Percentiles rank a stretch among this genome's conserved stretches.
These are phyloP conservation scores for Danaus plexippus DNA, from an alignment of 1,140 invertebrate genomes.

Conservation along the genomic window DNA sequence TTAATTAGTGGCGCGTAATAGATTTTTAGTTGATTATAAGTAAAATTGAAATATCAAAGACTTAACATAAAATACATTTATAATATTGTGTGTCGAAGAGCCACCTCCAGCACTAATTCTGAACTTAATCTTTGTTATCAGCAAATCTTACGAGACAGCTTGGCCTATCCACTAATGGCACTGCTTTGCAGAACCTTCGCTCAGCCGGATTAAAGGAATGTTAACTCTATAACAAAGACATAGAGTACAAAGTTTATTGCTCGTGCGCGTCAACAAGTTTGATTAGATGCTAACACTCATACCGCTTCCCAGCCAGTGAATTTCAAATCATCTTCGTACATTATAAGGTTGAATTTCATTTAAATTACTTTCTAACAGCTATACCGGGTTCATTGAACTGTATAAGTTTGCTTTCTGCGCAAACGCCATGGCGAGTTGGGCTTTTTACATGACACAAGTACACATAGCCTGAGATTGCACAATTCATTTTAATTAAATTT, in stretches of 20 bases:
- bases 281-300: conserved; percentile 46
- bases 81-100: neutral
- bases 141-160: conserved; percentile 48
- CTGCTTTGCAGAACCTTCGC: conserved; percentile 38
- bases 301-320: conserved; percentile 6
- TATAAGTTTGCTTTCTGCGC: conserved; percentile 45
- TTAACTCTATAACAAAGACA: conserved; percentile 9
- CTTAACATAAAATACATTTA: too few relatives aligned
- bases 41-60: too few relatives aligned
- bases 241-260: conserved; percentile 22
- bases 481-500: conserved; percentile 32
- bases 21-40: too few relatives aligned
- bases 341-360: conserved; percentile 19
- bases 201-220: conserved; percentile 10
- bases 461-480: conserved; percentile 22
- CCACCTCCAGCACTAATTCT: conserved; percentile 35
- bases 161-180: conserved; percentile 42
- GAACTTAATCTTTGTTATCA: conserved; percentile 45
- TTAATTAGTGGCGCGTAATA: too few relatives aligned
- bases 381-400: conserved; percentile 45
- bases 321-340: neutral
- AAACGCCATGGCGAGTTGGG: conserved; percentile 32
- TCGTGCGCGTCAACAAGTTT: conserved; percentile 36
- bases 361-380: conserved; percentile 37
- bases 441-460: conserved; percentile 38